Conservation (phyloP, 2,888 invertebrate genomes). For the Phengaris arion region DNA sequence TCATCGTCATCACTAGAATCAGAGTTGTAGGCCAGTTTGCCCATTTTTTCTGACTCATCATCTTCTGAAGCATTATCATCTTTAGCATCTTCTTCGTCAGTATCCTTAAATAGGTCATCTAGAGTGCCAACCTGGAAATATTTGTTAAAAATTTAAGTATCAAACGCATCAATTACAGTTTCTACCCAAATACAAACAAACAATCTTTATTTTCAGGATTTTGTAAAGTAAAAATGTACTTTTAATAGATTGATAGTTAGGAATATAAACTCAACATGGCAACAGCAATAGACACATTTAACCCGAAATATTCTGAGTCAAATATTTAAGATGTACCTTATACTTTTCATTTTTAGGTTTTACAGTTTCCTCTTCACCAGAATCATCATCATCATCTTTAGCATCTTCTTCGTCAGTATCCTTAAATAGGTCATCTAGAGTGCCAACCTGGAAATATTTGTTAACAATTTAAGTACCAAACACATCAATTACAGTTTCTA, state of each 20-base stretch:
- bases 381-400: conserved; percentile 52
- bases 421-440: conserved; percentile 76
- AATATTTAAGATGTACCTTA: too few species aligned
- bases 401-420: conserved; percentile 68
- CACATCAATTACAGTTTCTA: too few species aligned
- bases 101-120: conserved; percentile 76
- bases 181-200: too few species aligned
- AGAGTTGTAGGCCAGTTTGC: conserved; percentile 60
- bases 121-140: conserved; percentile 65
- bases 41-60: conserved; percentile 43
- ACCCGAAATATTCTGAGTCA: too few species aligned
- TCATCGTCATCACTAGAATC: conserved; percentile 55
- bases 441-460: conserved; percentile 57
- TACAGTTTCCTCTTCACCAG: too few species aligned
- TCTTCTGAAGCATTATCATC: conserved; percentile 58
- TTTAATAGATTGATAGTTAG: too few species aligned
- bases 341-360: too few species aligned
- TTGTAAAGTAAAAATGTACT: too few species aligned
- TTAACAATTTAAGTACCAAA: background rate
- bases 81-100: conserved; percentile 61
- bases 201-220: too few species aligned
- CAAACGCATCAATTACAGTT: too few species aligned
- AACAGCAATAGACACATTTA: too few species aligned
- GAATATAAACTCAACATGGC: too few species aligned
- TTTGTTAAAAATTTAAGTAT: background rate